Percentiles rank a stretch among this genome's conserved stretches.
phyloP scores from a whole-genome alignment of 1,140 invertebrate species.

The Anastrepha obliqua region DNA sequence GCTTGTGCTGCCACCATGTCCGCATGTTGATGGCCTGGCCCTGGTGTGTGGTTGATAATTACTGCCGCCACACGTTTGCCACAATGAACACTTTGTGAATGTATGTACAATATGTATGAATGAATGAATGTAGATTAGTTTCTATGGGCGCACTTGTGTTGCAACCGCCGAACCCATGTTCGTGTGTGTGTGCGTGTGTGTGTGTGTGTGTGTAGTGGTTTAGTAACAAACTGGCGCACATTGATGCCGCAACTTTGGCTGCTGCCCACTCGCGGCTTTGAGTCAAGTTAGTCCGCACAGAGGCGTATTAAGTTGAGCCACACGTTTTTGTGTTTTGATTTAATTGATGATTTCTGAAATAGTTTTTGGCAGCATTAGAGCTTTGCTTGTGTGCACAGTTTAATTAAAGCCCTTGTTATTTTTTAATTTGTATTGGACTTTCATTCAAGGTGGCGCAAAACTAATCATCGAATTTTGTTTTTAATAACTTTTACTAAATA shows the following conservation, averaged over 20 bases:
- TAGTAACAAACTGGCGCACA: neutral
- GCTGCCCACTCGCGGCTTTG: neutral
- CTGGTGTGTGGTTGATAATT: neutral
- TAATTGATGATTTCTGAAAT: neutral
- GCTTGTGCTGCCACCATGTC: conserved; percentile 13
- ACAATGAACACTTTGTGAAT: neutral
- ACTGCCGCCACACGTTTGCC: neutral
- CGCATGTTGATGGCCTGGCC: neutral
- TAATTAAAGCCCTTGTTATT: no score
- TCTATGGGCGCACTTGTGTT: no score
- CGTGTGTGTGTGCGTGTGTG: neutral
- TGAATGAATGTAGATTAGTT: no score
- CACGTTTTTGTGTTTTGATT: neutral
- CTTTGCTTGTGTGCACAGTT: no score
- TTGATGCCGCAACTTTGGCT: neutral
- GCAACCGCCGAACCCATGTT: no score
- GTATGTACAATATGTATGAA: no score
- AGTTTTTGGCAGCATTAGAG: no score
- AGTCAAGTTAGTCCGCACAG: neutral
- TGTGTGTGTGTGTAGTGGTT: neutral
- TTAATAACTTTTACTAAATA: no score
- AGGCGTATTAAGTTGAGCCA: neutral
- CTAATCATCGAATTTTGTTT: no score
- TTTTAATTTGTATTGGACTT: no score
- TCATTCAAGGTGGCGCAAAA: no score